Evolutionary conservation across 2,888 invertebrate genomes (phyloP), one percentile per base, ranked within the genome.

Genomic region (Thysanoteuthis rhombus): DNA sequence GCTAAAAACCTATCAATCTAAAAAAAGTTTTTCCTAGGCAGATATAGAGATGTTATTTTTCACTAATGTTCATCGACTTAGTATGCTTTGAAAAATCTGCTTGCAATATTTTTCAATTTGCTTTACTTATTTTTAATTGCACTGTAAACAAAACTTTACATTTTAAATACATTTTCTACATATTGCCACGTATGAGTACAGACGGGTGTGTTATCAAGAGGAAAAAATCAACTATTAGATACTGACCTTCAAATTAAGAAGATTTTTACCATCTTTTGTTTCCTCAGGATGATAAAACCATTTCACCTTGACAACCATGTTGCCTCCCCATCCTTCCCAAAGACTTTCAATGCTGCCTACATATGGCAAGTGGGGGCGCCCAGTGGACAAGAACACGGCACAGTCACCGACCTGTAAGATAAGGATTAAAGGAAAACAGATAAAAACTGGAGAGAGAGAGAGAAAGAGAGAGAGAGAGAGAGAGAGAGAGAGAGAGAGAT

Each of bases 251-350:
- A 99, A 97, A 95, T 98, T 98, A 93, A 96, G 96, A 32, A 97
- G 95, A 93, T 97, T 96, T 93, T 97, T 97, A 93, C 97, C 97
- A 39, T 98, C 98, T 89, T 98, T 98, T 0, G 99, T 99, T 97
- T 99, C 99, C 97, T 99, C 99, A 0, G 99, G 99, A 97, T 99
- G 99, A 97, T 99, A 99, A 97, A 99, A 99, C 99, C 99, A 99
- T 96, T 98, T 98, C 93, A 99, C 99, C 95, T 98, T 98, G 92
- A 99, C 99, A 92, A 98, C 98, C 98, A 99, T 99, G 96, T 98
- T 98, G 75, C 98, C 98, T 89, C 98, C 98, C 96, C 98, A 98
- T 25, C 98, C 98, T 97, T 99, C 98, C 99, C 99, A 99, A 98
- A 99, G 98, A 94, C 98, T 98, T 97, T 98, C 98, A 94, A 99